Percentiles rank a stretch among this genome's conserved stretches.
Conservation (phyloP, 2,113 vertebrate genomes). For the Astatotilapia flaviijosephi region DNA sequence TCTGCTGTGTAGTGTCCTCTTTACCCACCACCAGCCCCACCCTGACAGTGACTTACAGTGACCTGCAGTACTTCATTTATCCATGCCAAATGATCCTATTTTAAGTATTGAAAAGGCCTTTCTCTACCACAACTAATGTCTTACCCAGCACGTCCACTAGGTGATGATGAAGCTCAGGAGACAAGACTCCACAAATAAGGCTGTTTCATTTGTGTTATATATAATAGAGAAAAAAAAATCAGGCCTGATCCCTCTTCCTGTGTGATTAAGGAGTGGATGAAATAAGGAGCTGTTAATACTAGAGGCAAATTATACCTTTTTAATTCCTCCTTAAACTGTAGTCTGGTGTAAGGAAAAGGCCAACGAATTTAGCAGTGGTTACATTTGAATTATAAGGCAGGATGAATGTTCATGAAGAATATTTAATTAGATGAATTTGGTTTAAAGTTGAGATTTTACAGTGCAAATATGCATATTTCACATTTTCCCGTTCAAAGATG, state of each 20-base stretch:
- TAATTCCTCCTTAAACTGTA: constrained; percentile 43
- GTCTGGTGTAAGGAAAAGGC: constrained; percentile 12
- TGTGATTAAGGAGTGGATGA: constrained; percentile 46
- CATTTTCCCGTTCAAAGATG: neutral
- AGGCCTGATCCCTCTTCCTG: constrained; percentile 14
- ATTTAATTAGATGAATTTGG: constrained; percentile 20
- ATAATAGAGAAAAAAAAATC: neutral
- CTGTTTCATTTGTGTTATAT: neutral
- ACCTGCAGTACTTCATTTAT: neutral
- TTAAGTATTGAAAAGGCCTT: neutral
- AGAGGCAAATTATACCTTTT: constrained; percentile 41
- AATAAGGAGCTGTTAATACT: constrained; percentile 41
- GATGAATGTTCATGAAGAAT: constrained; percentile 28
- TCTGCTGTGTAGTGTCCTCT: neutral
- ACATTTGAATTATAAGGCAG: constrained; percentile 52
- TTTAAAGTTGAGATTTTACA: neutral
- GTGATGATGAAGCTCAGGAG: constrained; percentile 51
- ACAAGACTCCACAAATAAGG: neutral
- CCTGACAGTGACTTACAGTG: neutral
- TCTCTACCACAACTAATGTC: neutral
- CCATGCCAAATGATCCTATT: neutral
- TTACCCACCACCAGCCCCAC: neutral
- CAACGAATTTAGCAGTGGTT: constrained; percentile 26
- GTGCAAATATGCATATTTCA: neutral
- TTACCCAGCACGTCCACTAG: constrained; percentile 37